Percentiles rank a stretch among this genome's conserved stretches.
These are phyloP conservation scores for Drosophila miranda DNA, from an alignment of 1,140 invertebrate species.

Conservation along the genomic window DNA sequence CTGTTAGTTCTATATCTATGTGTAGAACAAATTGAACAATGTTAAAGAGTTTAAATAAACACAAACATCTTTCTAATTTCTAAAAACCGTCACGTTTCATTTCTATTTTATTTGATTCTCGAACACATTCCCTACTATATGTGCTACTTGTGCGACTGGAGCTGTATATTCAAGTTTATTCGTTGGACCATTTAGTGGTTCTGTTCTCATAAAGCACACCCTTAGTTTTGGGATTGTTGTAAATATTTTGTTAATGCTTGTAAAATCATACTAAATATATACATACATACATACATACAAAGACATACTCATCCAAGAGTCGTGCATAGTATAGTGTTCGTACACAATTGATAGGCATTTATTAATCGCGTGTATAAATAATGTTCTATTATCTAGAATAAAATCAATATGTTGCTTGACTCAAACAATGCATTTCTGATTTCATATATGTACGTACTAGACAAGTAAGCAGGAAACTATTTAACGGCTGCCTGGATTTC, in stretches of 20 bases:
- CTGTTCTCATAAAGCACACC: neutral
- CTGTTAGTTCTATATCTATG: constrained; percentile 70
- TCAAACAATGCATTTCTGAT: constrained; percentile 56
- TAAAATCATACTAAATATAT: constrained; percentile 18
- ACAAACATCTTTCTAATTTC: constrained; percentile 66
- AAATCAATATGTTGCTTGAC: constrained; percentile 67
- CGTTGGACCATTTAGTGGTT: neutral
- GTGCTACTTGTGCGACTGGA: too few relatives aligned
- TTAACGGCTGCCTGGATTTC: constrained; percentile 85
- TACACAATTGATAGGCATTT: constrained; percentile 8
- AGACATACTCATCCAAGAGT: constrained; percentile 1
- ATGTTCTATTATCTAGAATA: constrained; percentile 62
- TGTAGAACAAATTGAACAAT: constrained; percentile 62
- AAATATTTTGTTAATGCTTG: constrained; percentile 65
- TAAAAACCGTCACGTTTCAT: constrained; percentile 33
- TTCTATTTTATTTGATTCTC: constrained; percentile 3
- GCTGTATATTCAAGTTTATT: too few relatives aligned
- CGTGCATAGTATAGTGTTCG: constrained; percentile 25
- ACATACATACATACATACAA: constrained; percentile 24
- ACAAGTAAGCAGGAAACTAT: constrained; percentile 38
- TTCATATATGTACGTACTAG: constrained; percentile 4
- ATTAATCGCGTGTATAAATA: constrained; percentile 33
- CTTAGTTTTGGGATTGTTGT: constrained; percentile 30
- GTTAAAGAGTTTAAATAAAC: constrained; percentile 61
- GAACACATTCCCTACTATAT: too few relatives aligned